These are phyloP conservation scores for Recurvirostra avosetta DNA, from an alignment of 2,113 vertebrate genomes.

Conservation along the genomic window DNA sequence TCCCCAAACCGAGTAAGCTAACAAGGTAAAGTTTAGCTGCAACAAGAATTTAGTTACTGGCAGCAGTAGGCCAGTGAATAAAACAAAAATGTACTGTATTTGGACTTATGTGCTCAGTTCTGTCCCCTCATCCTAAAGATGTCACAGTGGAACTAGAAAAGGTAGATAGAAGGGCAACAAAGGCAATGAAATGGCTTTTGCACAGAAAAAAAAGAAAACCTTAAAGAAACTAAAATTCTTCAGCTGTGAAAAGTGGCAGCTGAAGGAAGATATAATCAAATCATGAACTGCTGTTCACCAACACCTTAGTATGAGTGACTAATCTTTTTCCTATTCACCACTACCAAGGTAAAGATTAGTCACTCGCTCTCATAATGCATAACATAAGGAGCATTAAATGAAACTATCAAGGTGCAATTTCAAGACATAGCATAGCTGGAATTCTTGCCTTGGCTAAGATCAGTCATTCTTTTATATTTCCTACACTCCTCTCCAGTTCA, in stretches of 20 bases:
- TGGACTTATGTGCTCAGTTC: neutral
- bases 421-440: neutral
- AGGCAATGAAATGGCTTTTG: neutral
- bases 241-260: neutral
- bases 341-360: neutral
- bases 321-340: neutral
- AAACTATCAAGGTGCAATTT: neutral
- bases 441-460: neutral
- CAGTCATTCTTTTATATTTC: neutral
- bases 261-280: neutral
- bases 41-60: neutral
- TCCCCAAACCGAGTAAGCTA: neutral
- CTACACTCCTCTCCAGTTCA: neutral
- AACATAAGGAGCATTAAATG: neutral
- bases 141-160: neutral
- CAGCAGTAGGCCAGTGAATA: neutral
- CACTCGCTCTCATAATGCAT: neutral
- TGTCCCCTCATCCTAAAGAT: neutral
- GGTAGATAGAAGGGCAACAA: neutral
- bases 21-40: neutral
- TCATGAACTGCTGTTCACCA: neutral
- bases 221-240: neutral
- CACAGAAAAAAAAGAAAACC: neutral
- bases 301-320: neutral
- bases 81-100: neutral